Conservation (phyloP, 2,113 vertebrate species). For the Bubo scandiacus region DNA sequence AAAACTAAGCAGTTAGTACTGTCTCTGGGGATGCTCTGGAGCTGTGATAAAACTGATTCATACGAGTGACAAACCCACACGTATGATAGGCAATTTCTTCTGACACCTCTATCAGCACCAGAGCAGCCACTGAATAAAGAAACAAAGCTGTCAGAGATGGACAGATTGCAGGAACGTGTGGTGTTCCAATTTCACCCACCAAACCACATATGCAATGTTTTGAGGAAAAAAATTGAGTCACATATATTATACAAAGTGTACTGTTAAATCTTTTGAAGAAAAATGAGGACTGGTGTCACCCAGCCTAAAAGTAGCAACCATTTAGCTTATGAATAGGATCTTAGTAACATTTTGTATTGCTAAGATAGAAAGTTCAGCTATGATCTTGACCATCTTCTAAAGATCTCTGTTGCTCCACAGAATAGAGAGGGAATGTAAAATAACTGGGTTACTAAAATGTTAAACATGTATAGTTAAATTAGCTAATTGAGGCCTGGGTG, state of each 20-base stretch:
- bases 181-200: conserved; percentile 9
- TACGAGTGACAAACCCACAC: background rate
- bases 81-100: conserved; percentile 33
- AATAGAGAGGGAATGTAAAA: background rate
- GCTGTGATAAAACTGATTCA: conserved; percentile 41
- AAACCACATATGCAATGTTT: background rate
- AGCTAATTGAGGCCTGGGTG: background rate
- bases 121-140: conserved; percentile 27
- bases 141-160: background rate
- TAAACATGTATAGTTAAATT: background rate
- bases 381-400: background rate
- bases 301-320: background rate
- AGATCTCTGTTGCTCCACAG: background rate
- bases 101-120: conserved; percentile 33
- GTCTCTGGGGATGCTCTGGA: conserved; percentile 6
- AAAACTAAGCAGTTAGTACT: background rate
- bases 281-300: background rate
- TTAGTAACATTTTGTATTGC: background rate
- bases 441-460: background rate
- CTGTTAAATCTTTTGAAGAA: background rate
- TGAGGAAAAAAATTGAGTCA: background rate
- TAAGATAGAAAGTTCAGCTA: background rate
- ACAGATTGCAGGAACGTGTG: conserved; percentile 8
- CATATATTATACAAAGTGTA: background rate
- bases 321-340: background rate